A percentile compares a stretch with the other conserved stretches of the same genome.
These are phyloP conservation scores for Pipa parva DNA, from an alignment of 2,113 vertebrate genomes.

Conservation along the genomic window DNA sequence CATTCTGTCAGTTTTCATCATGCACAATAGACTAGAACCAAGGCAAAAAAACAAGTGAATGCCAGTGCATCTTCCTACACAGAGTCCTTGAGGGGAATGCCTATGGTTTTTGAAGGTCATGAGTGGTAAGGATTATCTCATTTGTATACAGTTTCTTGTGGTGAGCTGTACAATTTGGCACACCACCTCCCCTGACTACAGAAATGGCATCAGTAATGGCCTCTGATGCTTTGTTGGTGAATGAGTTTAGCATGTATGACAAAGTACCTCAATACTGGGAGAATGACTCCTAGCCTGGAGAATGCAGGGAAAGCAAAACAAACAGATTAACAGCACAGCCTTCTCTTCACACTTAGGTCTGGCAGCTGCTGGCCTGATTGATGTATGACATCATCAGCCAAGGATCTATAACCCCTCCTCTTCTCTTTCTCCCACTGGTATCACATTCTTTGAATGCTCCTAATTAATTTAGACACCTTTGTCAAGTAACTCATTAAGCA, in stretches of 20 bases:
- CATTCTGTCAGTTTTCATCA: no score
- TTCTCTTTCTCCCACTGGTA: constrained; percentile 67
- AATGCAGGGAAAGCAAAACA: constrained; percentile 57
- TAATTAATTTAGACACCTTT: constrained; percentile 57
- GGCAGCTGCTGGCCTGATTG: constrained; percentile 62
- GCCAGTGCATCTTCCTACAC: constrained; percentile 19
- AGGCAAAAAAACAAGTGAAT: not conserved
- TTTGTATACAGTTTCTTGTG: constrained; percentile 3
- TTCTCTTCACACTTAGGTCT: constrained; percentile 29
- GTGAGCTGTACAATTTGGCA: constrained; percentile 32
- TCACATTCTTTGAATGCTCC: constrained; percentile 60
- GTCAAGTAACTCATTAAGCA: constrained; percentile 44
- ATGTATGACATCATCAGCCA: constrained; percentile 55
- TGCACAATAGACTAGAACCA: not conserved
- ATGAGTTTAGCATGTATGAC: constrained; percentile 41
- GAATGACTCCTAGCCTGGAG: constrained; percentile 49
- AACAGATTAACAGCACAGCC: constrained; percentile 42
- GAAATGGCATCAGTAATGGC: constrained; percentile 22
- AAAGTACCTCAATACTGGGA: constrained; percentile 45
- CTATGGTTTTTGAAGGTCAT: constrained; percentile 28
- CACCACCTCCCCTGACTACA: constrained; percentile 34
- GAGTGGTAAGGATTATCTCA: constrained; percentile 24
- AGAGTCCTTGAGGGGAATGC: constrained; percentile 13
- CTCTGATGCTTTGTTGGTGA: constrained; percentile 18
- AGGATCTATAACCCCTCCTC: constrained; percentile 59